Evolutionary conservation across 2,797 vertebrate species (phyloP).

Genomic region (Anableps anableps): DNA sequence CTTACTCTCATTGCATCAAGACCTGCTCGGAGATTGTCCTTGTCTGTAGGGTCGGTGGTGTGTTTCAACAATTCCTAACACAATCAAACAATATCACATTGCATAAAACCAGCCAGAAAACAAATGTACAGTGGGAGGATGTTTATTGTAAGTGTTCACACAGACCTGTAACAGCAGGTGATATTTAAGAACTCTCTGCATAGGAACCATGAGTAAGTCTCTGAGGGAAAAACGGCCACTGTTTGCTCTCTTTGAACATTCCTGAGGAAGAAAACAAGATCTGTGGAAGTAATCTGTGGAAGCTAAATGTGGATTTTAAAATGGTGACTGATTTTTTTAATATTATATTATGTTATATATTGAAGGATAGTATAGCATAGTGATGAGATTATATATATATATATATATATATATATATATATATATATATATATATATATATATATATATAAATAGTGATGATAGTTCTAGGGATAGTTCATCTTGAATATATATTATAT

Average conservation of each 20-base stretch:
- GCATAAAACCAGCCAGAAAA: not conserved
- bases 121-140: not conserved
- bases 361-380: too few relatives aligned
- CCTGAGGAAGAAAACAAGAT: conserved; percentile 73
- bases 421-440: too few relatives aligned
- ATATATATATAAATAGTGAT: too few relatives aligned
- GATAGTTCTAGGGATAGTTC: too few relatives aligned
- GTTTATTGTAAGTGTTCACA: not conserved
- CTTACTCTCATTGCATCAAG: conserved; percentile 91
- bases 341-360: too few relatives aligned
- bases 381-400: too few relatives aligned
- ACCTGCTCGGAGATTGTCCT: conserved; percentile 86
- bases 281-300: conserved; percentile 2
- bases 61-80: conserved; percentile 89
- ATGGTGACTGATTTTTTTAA: not conserved
- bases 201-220: conserved; percentile 93
- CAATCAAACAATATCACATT: conserved; percentile 14
- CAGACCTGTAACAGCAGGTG: conserved; percentile 90
- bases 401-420: too few relatives aligned
- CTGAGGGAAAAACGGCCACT: conserved; percentile 89
- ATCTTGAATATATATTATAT: too few relatives aligned
- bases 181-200: conserved; percentile 94
- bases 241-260: conserved; percentile 92
- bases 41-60: conserved; percentile 82
- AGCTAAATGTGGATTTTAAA: not conserved